Percentiles rank a stretch among this genome's conserved stretches.
These are phyloP conservation scores for Tolypeutes matacus DNA, from an alignment of 2,797 vertebrate species.

Conservation along the genomic window DNA sequence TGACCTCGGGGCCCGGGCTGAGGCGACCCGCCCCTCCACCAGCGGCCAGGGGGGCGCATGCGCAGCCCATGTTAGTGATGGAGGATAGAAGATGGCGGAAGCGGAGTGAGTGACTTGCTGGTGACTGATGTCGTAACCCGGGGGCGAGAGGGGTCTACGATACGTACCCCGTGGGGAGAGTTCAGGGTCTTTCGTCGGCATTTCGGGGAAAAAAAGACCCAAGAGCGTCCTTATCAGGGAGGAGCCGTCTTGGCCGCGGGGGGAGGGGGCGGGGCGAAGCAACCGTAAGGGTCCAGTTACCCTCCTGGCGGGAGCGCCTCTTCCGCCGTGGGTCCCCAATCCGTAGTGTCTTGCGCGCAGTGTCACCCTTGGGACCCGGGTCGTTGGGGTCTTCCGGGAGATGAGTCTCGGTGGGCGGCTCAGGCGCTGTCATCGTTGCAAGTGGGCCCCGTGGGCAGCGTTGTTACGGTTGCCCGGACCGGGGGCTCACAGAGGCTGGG, in stretches of 20 bases:
- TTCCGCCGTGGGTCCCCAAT: background rate
- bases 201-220: background rate
- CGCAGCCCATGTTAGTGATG: slow-evolving; percentile 87
- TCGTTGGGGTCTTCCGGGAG: background rate
- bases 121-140: slow-evolving; percentile 83
- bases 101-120: slow-evolving; percentile 87
- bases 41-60: slow-evolving; percentile 82
- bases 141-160: slow-evolving; percentile 61
- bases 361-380: background rate
- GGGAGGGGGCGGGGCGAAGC: background rate
- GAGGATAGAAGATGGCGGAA: slow-evolving; percentile 91
- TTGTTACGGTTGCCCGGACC: background rate
- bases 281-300: slow-evolving; percentile 6
- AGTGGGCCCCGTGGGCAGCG: slow-evolving; percentile 27
- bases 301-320: slow-evolving; percentile 4
- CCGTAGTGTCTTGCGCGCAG: background rate
- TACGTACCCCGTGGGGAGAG: slow-evolving; percentile 9
- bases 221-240: background rate
- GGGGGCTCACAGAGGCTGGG: background rate
- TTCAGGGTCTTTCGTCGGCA: background rate
- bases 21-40: slow-evolving; percentile 47
- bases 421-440: slow-evolving; percentile 59
- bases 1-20: slow-evolving; percentile 64
- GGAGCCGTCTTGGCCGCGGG: background rate
- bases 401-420: background rate